A percentile compares a stretch with the other conserved stretches of the same genome.
Evolutionary conservation across 1,140 invertebrate genomes (phyloP).

Genomic region (Globodera rostochiensis): DNA sequence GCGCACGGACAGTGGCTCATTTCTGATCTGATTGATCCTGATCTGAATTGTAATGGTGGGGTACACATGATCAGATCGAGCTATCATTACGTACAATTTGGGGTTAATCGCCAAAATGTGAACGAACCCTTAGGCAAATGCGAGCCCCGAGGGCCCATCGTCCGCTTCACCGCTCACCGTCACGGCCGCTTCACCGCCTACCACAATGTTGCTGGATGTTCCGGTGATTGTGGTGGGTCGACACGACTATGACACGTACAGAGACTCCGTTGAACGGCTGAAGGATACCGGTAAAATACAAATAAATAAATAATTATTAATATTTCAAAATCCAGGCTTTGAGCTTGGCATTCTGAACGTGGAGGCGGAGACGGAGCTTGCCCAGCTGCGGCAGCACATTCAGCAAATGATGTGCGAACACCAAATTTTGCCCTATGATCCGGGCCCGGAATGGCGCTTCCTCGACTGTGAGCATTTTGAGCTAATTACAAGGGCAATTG

Average conservation of each 20-base stretch:
- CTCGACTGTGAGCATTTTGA: slow-evolving; percentile 54
- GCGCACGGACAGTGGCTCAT: too few relatives aligned
- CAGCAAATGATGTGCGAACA: slow-evolving; percentile 59
- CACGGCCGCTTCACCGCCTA: slow-evolving; percentile 14
- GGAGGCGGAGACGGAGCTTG: slow-evolving; percentile 60
- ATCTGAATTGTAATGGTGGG: too few relatives aligned
- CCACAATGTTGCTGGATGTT: slow-evolving; percentile 57
- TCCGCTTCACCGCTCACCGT: slow-evolving; percentile 19
- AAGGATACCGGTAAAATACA: slow-evolving; percentile 60
- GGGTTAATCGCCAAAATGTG: not conserved
- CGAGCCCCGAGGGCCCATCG: not conserved
- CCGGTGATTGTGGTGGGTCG: slow-evolving; percentile 65
- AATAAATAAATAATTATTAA: slow-evolving; percentile 12
- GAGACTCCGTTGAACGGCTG: slow-evolving; percentile 62
- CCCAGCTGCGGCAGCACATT: slow-evolving; percentile 48
- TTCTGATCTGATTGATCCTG: too few relatives aligned
- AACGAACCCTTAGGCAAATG: not conserved
- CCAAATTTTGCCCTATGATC: slow-evolving; percentile 60
- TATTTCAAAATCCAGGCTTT: slow-evolving; percentile 41
- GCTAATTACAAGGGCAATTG: too few relatives aligned
- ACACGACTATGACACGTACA: slow-evolving; percentile 61
- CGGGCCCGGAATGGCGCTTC: slow-evolving; percentile 62
- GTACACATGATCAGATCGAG: too few relatives aligned
- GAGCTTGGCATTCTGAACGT: slow-evolving; percentile 61
- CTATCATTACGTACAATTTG: too few relatives aligned